Percentiles rank a stretch among this genome's conserved stretches.
Evolutionary conservation across 2,888 invertebrate genomes (phyloP).

Genomic region (Lasioglossum zephyrum): DNA sequence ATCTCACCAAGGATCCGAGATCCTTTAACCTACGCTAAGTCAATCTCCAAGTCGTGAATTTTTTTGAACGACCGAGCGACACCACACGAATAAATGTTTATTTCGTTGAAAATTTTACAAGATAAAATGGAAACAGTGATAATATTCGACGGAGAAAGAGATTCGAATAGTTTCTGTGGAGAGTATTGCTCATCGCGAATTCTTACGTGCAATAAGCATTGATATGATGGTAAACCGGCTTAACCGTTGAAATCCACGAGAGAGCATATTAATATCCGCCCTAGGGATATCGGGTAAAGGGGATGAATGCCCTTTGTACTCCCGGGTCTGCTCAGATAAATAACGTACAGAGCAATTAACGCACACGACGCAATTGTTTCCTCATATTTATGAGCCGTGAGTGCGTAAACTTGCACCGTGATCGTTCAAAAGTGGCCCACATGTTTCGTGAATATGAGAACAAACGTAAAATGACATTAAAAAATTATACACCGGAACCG

Average conservation of each 20-base stretch:
- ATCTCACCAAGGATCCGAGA: too few species aligned
- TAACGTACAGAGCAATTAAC: not conserved
- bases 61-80: too few species aligned
- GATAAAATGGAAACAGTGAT: not conserved
- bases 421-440: not conserved
- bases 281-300: not conserved
- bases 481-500: not conserved
- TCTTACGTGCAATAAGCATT: not conserved
- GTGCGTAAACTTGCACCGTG: not conserved
- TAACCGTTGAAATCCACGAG: not conserved
- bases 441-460: not conserved
- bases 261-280: constrained; percentile 3
- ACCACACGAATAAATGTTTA: too few species aligned
- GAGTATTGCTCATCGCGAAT: not conserved
- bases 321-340: not conserved
- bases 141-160: not conserved
- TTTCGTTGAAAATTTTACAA: not conserved
- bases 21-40: too few species aligned
- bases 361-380: not conserved
- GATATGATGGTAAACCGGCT: not conserved
- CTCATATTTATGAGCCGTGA: not conserved
- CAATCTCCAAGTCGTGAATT: too few species aligned
- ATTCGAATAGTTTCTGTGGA: not conserved
- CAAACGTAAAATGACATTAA: not conserved
- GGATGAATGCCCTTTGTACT: constrained; percentile 4